phyloP scores from a whole-genome alignment of 1,140 invertebrate species.

The Drosophila bocqueti region DNA sequence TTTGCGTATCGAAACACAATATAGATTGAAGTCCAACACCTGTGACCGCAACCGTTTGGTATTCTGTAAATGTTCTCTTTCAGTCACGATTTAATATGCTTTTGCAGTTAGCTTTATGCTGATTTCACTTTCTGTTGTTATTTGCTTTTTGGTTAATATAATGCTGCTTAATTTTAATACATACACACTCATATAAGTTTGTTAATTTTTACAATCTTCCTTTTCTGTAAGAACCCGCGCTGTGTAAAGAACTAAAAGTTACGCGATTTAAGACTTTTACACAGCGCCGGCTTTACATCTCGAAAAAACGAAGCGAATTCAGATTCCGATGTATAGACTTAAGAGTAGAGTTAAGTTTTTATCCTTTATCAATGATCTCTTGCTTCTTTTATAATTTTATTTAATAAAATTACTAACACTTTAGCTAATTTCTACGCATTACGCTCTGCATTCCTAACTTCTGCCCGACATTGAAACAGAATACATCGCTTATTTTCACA shows the following conservation, averaged over 20 bases:
- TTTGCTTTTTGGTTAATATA: slow-evolving; percentile 77
- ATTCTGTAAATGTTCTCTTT: slow-evolving; percentile 39
- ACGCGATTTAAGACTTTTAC: slow-evolving; percentile 23
- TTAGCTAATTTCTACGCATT: slow-evolving; percentile 78
- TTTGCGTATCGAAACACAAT: slow-evolving; percentile 60
- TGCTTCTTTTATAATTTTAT: slow-evolving; percentile 73
- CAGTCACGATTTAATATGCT: slow-evolving; percentile 54
- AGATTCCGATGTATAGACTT: slow-evolving; percentile 53
- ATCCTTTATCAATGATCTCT: slow-evolving; percentile 41
- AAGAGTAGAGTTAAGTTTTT: slow-evolving; percentile 50
- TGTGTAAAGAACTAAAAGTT: slow-evolving; percentile 34
- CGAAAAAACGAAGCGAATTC: slow-evolving; percentile 43
- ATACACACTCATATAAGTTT: slow-evolving; percentile 81
- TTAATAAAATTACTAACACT: slow-evolving; percentile 84
- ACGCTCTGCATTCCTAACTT: slow-evolving; percentile 33
- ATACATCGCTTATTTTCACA: slow-evolving; percentile 52
- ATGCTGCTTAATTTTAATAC: slow-evolving; percentile 80
- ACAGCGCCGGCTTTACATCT: slow-evolving; percentile 52
- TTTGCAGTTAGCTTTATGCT: slow-evolving; percentile 56
- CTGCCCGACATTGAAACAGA: slow-evolving; percentile 12
- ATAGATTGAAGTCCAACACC: slow-evolving; percentile 41
- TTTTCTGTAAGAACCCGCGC: slow-evolving; percentile 15
- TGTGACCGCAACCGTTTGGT: slow-evolving; percentile 21
- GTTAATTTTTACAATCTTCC: slow-evolving; percentile 72
- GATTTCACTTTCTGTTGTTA: slow-evolving; percentile 66